Conservation (phyloP, 1,140 invertebrate genomes). For the Saxidomus purpurata region DNA sequence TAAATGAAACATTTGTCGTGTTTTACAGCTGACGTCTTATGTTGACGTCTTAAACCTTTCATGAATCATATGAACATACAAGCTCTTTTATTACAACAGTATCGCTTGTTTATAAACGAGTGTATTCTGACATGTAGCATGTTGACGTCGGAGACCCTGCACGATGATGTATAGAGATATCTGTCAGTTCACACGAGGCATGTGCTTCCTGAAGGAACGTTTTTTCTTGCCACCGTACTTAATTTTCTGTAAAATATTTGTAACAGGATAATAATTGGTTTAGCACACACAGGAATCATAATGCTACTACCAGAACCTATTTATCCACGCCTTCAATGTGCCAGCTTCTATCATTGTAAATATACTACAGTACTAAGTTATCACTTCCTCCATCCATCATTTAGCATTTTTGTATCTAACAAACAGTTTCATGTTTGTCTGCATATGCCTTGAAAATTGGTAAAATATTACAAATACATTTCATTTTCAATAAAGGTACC, state of each 20-base stretch:
- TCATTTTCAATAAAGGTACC: background rate
- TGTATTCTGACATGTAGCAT: constrained; percentile 6
- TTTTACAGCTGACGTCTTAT: too few relatives aligned
- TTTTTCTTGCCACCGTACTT: constrained; percentile 44
- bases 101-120: too few relatives aligned
- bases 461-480: background rate
- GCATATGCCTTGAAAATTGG: background rate
- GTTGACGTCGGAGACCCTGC: constrained; percentile 16
- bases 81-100: too few relatives aligned
- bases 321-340: background rate
- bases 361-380: background rate
- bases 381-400: background rate
- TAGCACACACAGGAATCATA: constrained; percentile 39
- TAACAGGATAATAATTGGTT: constrained; percentile 35
- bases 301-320: constrained; percentile 30
- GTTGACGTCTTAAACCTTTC: too few relatives aligned
- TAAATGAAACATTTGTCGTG: too few relatives aligned
- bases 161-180: constrained; percentile 51
- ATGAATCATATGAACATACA: too few relatives aligned
- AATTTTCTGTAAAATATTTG: constrained; percentile 61
- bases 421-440: background rate
- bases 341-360: background rate
- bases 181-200: constrained; percentile 35
- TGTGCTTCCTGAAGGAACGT: background rate
- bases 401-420: background rate